These are phyloP conservation scores for Laterallus jamaicensis DNA, from an alignment of 2,113 vertebrate genomes.

Conservation along the genomic window DNA sequence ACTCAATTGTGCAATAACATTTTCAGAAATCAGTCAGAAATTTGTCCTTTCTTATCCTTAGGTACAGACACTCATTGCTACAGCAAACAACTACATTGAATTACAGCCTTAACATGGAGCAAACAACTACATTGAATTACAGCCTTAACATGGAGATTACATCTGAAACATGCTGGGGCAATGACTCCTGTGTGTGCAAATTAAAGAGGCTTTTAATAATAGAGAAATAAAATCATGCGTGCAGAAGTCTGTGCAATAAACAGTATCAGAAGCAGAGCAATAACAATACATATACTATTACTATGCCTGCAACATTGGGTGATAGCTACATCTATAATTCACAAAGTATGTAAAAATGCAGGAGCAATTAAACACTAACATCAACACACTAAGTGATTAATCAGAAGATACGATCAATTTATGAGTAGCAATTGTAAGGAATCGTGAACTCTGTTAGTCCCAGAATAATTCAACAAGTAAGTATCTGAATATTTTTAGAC, in stretches of 20 bases:
- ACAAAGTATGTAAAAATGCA: constrained; percentile 31
- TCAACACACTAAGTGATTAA: constrained; percentile 50
- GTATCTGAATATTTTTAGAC: background rate
- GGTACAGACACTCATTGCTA: background rate
- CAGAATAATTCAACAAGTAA: background rate
- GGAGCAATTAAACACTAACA: constrained; percentile 70
- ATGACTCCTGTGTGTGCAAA: constrained; percentile 41
- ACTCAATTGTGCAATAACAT: background rate
- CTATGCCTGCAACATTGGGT: background rate
- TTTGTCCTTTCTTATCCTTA: background rate
- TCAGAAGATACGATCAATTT: constrained; percentile 69
- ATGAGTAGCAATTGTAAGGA: constrained; percentile 56
- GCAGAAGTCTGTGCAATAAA: constrained; percentile 64
- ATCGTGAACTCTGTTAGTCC: background rate
- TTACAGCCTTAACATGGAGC: constrained; percentile 2
- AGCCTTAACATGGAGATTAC: background rate
- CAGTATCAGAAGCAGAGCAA: constrained; percentile 44
- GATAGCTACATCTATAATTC: constrained; percentile 60
- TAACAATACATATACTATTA: constrained; percentile 61
- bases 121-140: constrained; percentile 32
- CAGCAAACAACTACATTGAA: constrained; percentile 8
- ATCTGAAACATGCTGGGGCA: constrained; percentile 46
- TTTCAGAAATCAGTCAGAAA: constrained; percentile 11
- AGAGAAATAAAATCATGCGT: constrained; percentile 67
- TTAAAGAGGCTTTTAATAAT: constrained; percentile 60